phyloP scores from a whole-genome alignment of 2,888 invertebrate species.

The Drosophila rubida region DNA sequence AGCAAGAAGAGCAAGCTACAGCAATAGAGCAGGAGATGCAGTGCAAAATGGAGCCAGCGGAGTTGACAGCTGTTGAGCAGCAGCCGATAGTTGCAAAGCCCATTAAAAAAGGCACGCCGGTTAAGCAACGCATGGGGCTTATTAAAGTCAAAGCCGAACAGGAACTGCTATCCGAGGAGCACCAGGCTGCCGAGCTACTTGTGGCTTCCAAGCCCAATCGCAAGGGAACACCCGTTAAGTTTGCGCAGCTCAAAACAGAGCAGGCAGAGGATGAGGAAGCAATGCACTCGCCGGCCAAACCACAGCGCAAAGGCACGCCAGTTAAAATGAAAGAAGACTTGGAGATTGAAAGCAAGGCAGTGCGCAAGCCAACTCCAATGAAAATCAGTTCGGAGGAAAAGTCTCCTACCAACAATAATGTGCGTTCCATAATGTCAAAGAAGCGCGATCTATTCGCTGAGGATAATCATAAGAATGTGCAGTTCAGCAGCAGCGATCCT shows the following conservation, averaged over 20 bases:
- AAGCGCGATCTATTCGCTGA: slow-evolving; percentile 67
- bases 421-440: slow-evolving; percentile 62
- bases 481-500: slow-evolving; percentile 66
- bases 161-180: slow-evolving; percentile 11
- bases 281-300: slow-evolving; percentile 9
- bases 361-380: slow-evolving; percentile 48
- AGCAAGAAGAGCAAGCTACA: background rate
- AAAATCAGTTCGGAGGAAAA: slow-evolving; percentile 1
- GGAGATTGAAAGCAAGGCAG: slow-evolving; percentile 27
- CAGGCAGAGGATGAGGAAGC: background rate
- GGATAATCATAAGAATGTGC: slow-evolving; percentile 72
- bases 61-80: background rate
- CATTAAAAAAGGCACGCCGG: slow-evolving; percentile 21
- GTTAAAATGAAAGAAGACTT: slow-evolving; percentile 5
- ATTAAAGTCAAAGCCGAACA: slow-evolving; percentile 35
- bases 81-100: slow-evolving; percentile 6
- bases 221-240: slow-evolving; percentile 47
- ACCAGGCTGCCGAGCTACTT: background rate
- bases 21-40: background rate
- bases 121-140: slow-evolving; percentile 7
- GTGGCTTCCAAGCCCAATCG: slow-evolving; percentile 26
- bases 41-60: slow-evolving; percentile 13
- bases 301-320: slow-evolving; percentile 48
- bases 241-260: slow-evolving; percentile 17
- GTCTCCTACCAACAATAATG: background rate